Conservation (phyloP, 2,888 invertebrate genomes). For the Pharmacophagus antenor region DNA sequence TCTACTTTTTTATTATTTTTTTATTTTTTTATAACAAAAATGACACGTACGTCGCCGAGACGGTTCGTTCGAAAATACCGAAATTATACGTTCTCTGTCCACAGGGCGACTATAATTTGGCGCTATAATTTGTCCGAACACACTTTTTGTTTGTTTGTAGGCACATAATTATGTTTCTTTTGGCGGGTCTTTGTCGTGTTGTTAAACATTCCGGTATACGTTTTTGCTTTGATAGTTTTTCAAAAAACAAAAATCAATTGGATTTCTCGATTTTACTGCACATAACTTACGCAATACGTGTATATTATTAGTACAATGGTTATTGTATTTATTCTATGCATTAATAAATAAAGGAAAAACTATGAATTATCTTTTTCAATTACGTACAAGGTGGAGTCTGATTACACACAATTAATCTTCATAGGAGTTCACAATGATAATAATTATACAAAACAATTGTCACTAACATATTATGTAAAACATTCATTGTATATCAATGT, state of each 20-base stretch:
- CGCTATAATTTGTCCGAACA: slow-evolving; percentile 61
- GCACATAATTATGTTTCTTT: slow-evolving; percentile 51
- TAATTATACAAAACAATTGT: too few relatives aligned
- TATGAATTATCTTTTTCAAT: too few relatives aligned
- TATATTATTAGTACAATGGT: too few relatives aligned
- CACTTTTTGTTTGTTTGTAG: slow-evolving; percentile 52
- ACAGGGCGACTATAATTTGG: slow-evolving; percentile 64
- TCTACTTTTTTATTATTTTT: slow-evolving; percentile 3
- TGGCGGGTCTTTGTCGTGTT: slow-evolving; percentile 40
- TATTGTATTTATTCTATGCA: too few relatives aligned
- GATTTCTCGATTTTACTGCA: neutral
- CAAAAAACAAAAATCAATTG: neutral
- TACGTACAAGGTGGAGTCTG: too few relatives aligned
- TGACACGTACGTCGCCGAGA: slow-evolving; percentile 49
- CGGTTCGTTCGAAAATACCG: slow-evolving; percentile 40
- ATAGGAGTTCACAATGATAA: too few relatives aligned
- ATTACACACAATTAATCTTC: too few relatives aligned
- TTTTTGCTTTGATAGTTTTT: slow-evolving; percentile 30
- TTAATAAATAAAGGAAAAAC: too few relatives aligned
- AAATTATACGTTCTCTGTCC: slow-evolving; percentile 43
- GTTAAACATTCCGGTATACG: slow-evolving; percentile 51
- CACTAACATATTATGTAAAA: too few relatives aligned
- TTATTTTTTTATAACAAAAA: slow-evolving; percentile 43
- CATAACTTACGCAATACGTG: too few relatives aligned
- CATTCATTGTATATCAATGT: too few relatives aligned